Evolutionary conservation across 2,797 vertebrate species (phyloP), one percentile per base, ranked within the genome.

Genomic region (Podargus strigoides): DNA sequence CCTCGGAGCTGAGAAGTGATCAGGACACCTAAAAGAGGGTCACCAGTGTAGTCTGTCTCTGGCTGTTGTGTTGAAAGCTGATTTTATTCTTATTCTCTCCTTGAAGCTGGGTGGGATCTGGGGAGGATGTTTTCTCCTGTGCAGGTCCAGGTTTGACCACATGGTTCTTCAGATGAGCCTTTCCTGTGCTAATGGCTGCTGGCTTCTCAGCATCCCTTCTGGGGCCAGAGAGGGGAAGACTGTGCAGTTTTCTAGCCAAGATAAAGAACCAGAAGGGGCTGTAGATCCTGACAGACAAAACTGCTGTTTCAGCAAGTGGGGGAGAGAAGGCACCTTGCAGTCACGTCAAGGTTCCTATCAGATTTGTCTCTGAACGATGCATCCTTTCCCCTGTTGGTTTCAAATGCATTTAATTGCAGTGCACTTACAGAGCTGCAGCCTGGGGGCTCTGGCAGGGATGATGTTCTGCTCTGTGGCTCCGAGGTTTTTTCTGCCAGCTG

Each of bases 91-190:
- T 53, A 0, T 22, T 34, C 50, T 44, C 28, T 17, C 37, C 72
- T 37, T 44, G 21, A 55, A 70, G 41, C 28, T 21, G 58, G 13
- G 24, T 12, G 68, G 37, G 63, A 22, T 39, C 3, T 17, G 22
- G 49, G n/a, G 74, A 7, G 37, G 50, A 13, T 0, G 0, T 7
- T 52, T 77, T 41, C 36, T 52, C 4, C 41, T 17, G 4, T 6
- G 60, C 6, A 7, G 7, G 16, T 56, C 53, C 27, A 42, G 46
- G 21, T 41, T 53, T 77, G 70, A 39, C 47, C 37, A 4, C 5
- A 0, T 3, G 20, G 12, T 11, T 14, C 2, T 27, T 56, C 10
- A 8, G 49, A 18, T 30, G 41, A 9, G 21, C 3, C 2, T 21
- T 50, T 7, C 11, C 30, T n/a, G 5, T 4, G 39, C 6, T 11